These are phyloP conservation scores for Bactericera cockerelli DNA, from an alignment of 1,140 invertebrate genomes.

Conservation along the genomic window DNA sequence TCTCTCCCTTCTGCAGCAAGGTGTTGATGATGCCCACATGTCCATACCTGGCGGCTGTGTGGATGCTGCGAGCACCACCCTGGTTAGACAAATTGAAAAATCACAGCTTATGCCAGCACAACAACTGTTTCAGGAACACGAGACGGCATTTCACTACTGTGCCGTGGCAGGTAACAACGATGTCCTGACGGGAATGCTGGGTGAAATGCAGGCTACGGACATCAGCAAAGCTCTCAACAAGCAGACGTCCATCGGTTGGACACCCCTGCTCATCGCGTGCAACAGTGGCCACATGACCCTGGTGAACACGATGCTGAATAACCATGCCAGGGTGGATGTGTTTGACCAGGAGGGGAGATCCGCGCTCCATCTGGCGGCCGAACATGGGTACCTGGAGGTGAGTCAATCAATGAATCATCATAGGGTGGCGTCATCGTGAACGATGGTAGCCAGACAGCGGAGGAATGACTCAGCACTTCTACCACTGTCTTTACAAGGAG, in stretches of 20 bases:
- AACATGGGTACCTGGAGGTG: conserved; percentile 74
- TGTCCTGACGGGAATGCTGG: conserved; percentile 82
- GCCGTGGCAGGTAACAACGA: conserved; percentile 91
- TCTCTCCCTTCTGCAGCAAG: conserved; percentile 85
- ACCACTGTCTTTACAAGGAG: too few species aligned
- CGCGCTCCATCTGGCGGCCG: conserved; percentile 86
- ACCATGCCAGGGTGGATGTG: conserved; percentile 94
- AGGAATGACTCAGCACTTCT: too few species aligned
- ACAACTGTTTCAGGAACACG: conserved; percentile 57
- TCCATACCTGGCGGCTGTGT: conserved; percentile 80
- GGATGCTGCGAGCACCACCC: conserved; percentile 78
- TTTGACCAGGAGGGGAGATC: conserved; percentile 93
- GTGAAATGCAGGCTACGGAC: conserved; percentile 67
- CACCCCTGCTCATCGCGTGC: conserved; percentile 83
- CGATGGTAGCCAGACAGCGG: too few species aligned
- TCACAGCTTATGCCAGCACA: too few species aligned
- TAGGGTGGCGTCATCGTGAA: too few species aligned
- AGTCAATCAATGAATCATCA: too few species aligned
- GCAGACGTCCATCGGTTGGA: conserved; percentile 85
- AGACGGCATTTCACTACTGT: conserved; percentile 91
- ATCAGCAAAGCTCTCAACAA: conserved; percentile 86
- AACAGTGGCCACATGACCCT: conserved; percentile 35
- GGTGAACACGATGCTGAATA: conserved; percentile 64
- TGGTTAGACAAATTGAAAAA: too few species aligned
- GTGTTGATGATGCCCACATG: conserved; percentile 96